phyloP scores from a whole-genome alignment of 2,113 vertebrate genomes.

The Phyllopteryx taeniolatus region DNA sequence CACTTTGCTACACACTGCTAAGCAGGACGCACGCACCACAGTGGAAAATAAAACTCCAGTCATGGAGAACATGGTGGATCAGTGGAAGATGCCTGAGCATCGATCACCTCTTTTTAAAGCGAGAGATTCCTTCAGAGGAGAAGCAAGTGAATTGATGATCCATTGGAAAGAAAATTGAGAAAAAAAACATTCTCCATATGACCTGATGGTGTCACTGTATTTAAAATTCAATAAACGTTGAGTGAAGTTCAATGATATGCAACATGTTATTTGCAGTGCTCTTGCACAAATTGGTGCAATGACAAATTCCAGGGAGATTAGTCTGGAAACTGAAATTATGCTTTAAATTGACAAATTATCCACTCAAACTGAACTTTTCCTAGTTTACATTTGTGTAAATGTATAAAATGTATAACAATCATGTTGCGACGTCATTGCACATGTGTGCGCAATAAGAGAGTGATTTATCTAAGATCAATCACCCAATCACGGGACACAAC shows the following conservation, averaged over 20 bases:
- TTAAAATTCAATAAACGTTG: neutral
- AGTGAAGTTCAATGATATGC: neutral
- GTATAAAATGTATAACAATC: too few species aligned
- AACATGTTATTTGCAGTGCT: neutral
- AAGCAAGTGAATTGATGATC: neutral
- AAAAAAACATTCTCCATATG: neutral
- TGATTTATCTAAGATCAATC: too few species aligned
- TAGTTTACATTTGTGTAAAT: neutral
- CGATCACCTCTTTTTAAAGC: constrained; percentile 9
- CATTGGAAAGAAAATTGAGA: too few species aligned
- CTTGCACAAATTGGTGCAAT: constrained; percentile 1
- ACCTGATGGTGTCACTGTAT: constrained; percentile 25
- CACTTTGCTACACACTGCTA: neutral
- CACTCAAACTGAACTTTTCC: neutral
- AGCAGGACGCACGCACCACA: constrained; percentile 27
- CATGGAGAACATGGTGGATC: constrained; percentile 40
- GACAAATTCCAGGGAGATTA: constrained; percentile 5
- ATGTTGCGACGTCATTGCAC: too few species aligned
- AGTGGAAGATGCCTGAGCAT: constrained; percentile 32
- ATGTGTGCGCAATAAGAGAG: too few species aligned
- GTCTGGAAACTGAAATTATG: neutral
- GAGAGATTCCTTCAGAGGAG: neutral
- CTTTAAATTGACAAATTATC: neutral
- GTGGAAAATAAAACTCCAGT: constrained; percentile 33
- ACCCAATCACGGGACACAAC: too few species aligned